A percentile compares a stretch with the other conserved stretches of the same genome.
Conservation (phyloP, 1,140 invertebrate genomes). For the Marisa cornuarietis region DNA sequence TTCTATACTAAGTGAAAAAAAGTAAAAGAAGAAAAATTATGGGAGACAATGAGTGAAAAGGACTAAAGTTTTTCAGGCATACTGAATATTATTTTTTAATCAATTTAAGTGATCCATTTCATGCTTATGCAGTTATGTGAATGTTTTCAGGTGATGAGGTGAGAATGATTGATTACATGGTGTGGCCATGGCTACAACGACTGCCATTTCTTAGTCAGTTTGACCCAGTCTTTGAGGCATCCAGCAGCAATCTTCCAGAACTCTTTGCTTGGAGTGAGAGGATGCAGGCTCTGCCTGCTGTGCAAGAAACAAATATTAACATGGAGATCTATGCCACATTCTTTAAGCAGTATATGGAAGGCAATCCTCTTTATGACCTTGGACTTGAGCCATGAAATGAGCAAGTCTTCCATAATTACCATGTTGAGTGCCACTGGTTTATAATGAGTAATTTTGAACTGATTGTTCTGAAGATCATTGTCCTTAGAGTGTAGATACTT, state of each 20-base stretch:
- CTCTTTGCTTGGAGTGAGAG: slow-evolving; percentile 41
- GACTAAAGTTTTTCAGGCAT: no score
- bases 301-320: slow-evolving; percentile 39
- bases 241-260: slow-evolving; percentile 37
- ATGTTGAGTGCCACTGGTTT: no score
- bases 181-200: slow-evolving; percentile 58
- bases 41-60: no score
- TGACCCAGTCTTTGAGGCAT: slow-evolving; percentile 30
- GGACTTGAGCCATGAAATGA: slow-evolving; percentile 29
- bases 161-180: slow-evolving; percentile 48
- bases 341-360: slow-evolving; percentile 20
- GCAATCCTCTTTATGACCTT: slow-evolving; percentile 47
- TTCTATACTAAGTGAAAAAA: no score
- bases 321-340: slow-evolving; percentile 34
- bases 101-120: no score
- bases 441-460: no score
- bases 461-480: no score
- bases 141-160: slow-evolving; percentile 30
- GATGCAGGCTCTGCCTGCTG: slow-evolving; percentile 45
- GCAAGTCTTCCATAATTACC: no score
- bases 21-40: no score
- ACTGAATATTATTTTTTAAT: no score
- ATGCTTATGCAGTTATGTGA: no score
- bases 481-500: no score
- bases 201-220: slow-evolving; percentile 25